Conservation (phyloP, 2,888 invertebrate genomes). For the Pseudolycoriella hygida region DNA sequence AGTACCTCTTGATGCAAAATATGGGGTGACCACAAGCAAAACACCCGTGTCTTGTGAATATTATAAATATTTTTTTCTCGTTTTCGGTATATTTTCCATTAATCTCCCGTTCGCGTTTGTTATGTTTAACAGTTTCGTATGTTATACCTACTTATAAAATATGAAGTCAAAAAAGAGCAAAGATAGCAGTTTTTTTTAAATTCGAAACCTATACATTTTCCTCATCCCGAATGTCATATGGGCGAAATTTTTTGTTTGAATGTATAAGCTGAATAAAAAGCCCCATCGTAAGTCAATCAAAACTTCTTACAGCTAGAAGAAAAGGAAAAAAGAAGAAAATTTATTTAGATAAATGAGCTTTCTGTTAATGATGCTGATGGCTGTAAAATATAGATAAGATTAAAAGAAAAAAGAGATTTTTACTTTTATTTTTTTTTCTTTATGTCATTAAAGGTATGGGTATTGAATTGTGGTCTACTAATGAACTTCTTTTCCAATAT, state of each 20-base stretch:
- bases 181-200: not conserved
- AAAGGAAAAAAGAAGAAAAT: not conserved
- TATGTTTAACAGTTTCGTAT: not conserved
- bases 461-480: no score
- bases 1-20: slow-evolving; percentile 1
- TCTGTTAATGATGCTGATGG: slow-evolving; percentile 2
- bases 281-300: slow-evolving; percentile 3
- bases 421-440: no score
- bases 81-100: not conserved
- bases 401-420: not conserved
- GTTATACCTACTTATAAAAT: not conserved
- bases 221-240: not conserved
- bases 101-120: not conserved
- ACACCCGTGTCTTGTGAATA: slow-evolving; percentile 1
- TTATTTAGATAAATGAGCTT: slow-evolving; percentile 5
- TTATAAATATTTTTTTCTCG: not conserved
- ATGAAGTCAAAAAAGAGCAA: not conserved
- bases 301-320: not conserved
- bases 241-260: not conserved
- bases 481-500: no score
- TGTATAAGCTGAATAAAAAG: not conserved
- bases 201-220: not conserved
- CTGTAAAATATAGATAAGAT: slow-evolving; percentile 5
- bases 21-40: slow-evolving; percentile 3
- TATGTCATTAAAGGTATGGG: no score